phyloP scores from a whole-genome alignment of 2,888 invertebrate genomes.

The Colletes collaris region DNA sequence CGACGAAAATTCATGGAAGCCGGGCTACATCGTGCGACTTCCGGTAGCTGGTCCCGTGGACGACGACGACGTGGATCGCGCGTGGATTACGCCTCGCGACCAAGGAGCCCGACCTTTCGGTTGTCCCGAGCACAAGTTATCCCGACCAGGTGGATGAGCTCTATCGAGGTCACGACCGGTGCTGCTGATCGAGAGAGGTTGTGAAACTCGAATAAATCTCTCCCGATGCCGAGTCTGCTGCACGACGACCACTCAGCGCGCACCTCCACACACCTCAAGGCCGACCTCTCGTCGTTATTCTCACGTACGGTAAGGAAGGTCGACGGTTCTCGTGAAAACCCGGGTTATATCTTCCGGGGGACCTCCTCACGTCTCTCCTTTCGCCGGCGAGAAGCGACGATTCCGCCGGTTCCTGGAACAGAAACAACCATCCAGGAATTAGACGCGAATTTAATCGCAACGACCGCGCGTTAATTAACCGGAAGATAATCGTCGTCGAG shows the following conservation, averaged over 20 bases:
- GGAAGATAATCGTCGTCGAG: neutral
- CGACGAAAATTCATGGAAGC: conserved; percentile 11
- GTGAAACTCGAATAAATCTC: conserved; percentile 63
- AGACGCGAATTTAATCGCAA: conserved; percentile 2
- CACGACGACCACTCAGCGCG: conserved; percentile 1
- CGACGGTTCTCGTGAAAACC: conserved; percentile 40
- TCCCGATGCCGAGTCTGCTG: conserved; percentile 30
- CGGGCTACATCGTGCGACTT: conserved; percentile 58
- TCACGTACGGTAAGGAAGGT: conserved; percentile 47
- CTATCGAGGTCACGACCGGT: conserved; percentile 61
- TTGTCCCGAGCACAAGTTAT: conserved; percentile 30
- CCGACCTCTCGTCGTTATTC: conserved; percentile 42
- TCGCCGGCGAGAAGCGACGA: conserved; percentile 17
- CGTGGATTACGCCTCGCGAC: neutral
- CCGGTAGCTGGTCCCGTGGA: conserved; percentile 22
- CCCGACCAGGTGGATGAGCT: conserved; percentile 55
- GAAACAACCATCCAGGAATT: conserved; percentile 5
- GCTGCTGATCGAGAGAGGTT: conserved; percentile 58
- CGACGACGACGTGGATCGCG: neutral
- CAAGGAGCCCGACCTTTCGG: conserved; percentile 38
- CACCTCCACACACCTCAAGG: conserved; percentile 49
- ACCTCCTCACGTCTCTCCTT: conserved; percentile 43
- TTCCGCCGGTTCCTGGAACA: conserved; percentile 49
- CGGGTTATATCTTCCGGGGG: conserved; percentile 53
- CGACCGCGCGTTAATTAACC: conserved; percentile 6